Evolutionary conservation across 2,797 vertebrate species (phyloP).

Genomic region (Anabas testudineus): DNA sequence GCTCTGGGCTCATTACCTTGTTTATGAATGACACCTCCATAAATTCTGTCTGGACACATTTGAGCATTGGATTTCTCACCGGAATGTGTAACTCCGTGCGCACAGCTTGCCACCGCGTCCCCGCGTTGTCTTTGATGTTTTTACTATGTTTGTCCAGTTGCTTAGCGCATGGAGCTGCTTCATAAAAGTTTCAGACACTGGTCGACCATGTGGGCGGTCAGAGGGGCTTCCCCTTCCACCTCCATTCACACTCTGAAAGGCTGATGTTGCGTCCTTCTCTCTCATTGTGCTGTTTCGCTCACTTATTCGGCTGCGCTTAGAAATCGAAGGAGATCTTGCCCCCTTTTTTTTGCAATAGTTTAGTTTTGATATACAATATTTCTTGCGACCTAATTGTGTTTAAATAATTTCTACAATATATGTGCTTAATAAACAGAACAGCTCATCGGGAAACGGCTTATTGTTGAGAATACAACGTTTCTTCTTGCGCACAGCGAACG

Average conservation of each 20-base stretch:
- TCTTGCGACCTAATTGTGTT: not conserved
- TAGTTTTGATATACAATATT: conserved; percentile 26
- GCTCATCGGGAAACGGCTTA: conserved; percentile 5
- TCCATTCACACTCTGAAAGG: conserved; percentile 75
- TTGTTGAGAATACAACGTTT: conserved; percentile 29
- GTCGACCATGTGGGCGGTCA: conserved; percentile 74
- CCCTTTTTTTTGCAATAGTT: conserved; percentile 26
- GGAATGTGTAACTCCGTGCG: conserved; percentile 67
- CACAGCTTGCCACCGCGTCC: conserved; percentile 56
- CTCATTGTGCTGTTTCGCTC: conserved; percentile 70
- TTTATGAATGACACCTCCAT: conserved; percentile 59
- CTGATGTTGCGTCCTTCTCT: conserved; percentile 67
- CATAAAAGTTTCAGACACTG: conserved; percentile 79
- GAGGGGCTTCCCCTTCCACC: conserved; percentile 78
- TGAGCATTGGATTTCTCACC: conserved; percentile 70
- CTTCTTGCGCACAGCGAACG: conserved; percentile 34
- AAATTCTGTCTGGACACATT: conserved; percentile 67
- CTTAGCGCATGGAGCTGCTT: conserved; percentile 75
- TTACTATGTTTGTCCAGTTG: conserved; percentile 90
- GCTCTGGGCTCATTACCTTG: not conserved
- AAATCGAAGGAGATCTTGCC: conserved; percentile 28
- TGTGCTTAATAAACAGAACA: conserved; percentile 9
- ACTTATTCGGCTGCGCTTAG: conserved; percentile 26
- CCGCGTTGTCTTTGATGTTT: conserved; percentile 85
- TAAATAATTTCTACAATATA: not conserved